phyloP scores from a whole-genome alignment of 2,888 invertebrate genomes.

The Nudaria mundana region DNA sequence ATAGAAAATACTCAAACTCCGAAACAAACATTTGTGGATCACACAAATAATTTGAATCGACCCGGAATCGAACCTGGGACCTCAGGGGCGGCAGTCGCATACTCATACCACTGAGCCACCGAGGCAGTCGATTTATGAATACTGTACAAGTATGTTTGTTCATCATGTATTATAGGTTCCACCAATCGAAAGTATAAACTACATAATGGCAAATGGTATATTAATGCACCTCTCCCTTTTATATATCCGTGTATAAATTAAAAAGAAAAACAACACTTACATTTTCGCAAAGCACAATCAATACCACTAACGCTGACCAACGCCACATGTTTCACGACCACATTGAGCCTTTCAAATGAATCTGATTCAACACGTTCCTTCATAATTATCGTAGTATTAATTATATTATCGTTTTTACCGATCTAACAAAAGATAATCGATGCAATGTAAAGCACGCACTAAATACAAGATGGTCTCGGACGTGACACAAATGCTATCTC shows the following conservation, averaged over 20 bases:
- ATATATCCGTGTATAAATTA: too few species aligned
- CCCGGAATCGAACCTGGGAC: too few species aligned
- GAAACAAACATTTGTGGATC: too few species aligned
- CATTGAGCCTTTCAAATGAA: conserved; percentile 35
- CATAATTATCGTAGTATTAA: conserved; percentile 14
- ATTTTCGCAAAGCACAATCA: conserved; percentile 20
- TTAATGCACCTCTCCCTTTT: too few species aligned
- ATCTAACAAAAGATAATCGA: conserved; percentile 17
- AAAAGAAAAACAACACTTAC: conserved; percentile 21
- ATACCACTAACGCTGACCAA: conserved; percentile 18
- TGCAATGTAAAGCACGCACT: conserved; percentile 18
- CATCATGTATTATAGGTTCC: background rate
- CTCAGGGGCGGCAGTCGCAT: too few species aligned
- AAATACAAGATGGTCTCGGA: conserved; percentile 11
- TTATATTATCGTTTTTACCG: conserved; percentile 12
- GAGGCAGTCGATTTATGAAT: too few species aligned
- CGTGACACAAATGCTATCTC: conserved; percentile 31
- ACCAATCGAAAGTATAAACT: background rate
- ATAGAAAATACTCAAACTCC: too few species aligned
- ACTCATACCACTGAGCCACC: too few species aligned
- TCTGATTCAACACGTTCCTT: conserved; percentile 1
- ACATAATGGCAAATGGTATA: too few species aligned
- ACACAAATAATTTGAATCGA: too few species aligned
- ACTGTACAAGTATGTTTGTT: background rate
- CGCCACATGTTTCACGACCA: conserved; percentile 36